phyloP scores from a whole-genome alignment of 2,113 vertebrate species.

The Isichthys henryi region DNA sequence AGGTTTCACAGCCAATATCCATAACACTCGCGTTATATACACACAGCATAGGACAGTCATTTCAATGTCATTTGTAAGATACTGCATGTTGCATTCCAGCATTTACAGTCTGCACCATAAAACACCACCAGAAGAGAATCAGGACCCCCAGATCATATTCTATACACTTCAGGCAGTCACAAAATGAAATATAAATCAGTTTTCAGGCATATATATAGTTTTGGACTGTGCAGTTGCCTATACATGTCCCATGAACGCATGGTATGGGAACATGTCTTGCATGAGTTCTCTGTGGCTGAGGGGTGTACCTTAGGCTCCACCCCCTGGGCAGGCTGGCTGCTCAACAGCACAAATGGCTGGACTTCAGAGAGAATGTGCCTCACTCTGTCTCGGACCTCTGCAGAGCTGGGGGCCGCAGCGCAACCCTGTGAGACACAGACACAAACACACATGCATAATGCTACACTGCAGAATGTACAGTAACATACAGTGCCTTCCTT shows the following conservation, averaged over 20 bases:
- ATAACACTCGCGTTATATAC: background rate
- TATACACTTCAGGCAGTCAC: background rate
- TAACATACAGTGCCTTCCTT: background rate
- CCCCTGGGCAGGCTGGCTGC: constrained; percentile 58
- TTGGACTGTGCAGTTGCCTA: background rate
- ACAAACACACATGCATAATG: background rate
- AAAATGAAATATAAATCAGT: background rate
- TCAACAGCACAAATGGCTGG: constrained; percentile 71
- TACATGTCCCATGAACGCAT: background rate
- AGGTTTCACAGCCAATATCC: background rate
- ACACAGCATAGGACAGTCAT: constrained; percentile 26
- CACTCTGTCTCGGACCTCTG: constrained; percentile 58
- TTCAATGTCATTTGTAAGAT: background rate
- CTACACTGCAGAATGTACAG: background rate
- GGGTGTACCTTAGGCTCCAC: constrained; percentile 66
- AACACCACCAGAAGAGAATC: background rate
- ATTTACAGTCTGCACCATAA: background rate
- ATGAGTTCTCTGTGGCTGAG: background rate
- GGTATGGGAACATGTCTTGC: background rate
- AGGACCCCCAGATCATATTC: background rate
- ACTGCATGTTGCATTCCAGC: background rate
- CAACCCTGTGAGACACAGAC: constrained; percentile 36
- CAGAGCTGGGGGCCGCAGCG: constrained; percentile 35
- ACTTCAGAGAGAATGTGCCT: constrained; percentile 63
- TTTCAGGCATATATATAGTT: background rate